phyloP scores from a whole-genome alignment of 2,113 vertebrate genomes.

The Laticauda colubrina region DNA sequence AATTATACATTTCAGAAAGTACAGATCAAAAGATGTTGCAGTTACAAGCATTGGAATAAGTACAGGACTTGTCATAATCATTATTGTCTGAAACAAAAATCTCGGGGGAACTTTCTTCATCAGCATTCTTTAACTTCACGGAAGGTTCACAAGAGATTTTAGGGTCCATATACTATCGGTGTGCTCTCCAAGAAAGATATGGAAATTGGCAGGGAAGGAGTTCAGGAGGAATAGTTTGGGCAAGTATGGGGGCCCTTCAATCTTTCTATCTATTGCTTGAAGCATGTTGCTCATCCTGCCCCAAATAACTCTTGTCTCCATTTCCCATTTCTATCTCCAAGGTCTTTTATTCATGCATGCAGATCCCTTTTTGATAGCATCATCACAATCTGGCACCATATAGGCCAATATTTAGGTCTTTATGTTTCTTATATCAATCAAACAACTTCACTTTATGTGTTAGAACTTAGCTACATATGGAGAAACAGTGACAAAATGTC shows the following conservation, averaged over 20 bases:
- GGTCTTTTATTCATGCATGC: background rate
- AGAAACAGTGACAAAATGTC: background rate
- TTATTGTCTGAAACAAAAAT: background rate
- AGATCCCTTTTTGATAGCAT: background rate
- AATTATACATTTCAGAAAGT: background rate
- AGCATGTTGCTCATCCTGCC: background rate
- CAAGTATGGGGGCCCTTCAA: background rate
- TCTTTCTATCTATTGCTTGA: background rate
- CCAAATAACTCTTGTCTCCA: background rate
- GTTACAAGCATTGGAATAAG: background rate
- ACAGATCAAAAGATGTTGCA: background rate
- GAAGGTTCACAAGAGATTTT: background rate
- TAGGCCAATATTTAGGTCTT: background rate
- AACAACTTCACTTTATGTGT: background rate
- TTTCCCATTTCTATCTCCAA: background rate
- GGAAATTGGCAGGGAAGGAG: background rate
- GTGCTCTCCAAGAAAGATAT: background rate
- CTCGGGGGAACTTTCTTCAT: background rate
- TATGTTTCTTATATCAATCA: background rate
- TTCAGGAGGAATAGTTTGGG: background rate
- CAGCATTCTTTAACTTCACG: background rate
- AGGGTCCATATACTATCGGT: background rate
- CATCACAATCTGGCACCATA: background rate
- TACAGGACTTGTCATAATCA: background rate
- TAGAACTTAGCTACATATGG: conserved; percentile 13